phyloP scores from a whole-genome alignment of 2,888 invertebrate genomes.

The Cacoxenus indagator region DNA sequence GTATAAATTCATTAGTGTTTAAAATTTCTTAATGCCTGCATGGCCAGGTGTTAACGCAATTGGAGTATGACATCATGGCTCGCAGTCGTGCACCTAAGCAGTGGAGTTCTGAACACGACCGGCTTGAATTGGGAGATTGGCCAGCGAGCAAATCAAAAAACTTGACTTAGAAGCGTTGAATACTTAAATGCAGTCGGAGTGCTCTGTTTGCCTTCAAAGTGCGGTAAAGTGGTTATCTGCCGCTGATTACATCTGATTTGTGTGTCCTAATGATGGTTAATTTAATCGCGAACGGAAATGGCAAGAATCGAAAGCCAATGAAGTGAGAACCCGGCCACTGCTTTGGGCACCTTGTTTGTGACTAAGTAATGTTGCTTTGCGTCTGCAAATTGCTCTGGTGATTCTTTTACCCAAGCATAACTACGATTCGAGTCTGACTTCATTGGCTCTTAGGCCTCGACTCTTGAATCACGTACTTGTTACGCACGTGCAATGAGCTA shows the following conservation, averaged over 20 bases:
- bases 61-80: constrained; percentile 15
- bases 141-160: background rate
- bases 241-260: constrained; percentile 58
- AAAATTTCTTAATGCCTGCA: constrained; percentile 6
- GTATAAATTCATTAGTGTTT: constrained; percentile 16
- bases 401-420: no score
- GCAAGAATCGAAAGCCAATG: constrained; percentile 31
- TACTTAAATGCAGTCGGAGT: no score
- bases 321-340: constrained; percentile 24
- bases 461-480: constrained; percentile 47
- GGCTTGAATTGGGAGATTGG: background rate
- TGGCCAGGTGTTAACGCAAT: constrained; percentile 6
- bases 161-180: background rate
- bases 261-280: constrained; percentile 65
- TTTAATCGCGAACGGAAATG: constrained; percentile 59
- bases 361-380: constrained; percentile 23
- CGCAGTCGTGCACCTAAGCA: no score
- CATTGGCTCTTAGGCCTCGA: background rate
- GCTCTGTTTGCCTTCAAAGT: background rate
- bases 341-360: constrained; percentile 46
- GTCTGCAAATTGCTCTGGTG: background rate
- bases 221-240: constrained; percentile 25
- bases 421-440: background rate
- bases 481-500: constrained; percentile 42
- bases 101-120: no score